phyloP scores from a whole-genome alignment of 2,113 vertebrate species.

The Alethe castanea region DNA sequence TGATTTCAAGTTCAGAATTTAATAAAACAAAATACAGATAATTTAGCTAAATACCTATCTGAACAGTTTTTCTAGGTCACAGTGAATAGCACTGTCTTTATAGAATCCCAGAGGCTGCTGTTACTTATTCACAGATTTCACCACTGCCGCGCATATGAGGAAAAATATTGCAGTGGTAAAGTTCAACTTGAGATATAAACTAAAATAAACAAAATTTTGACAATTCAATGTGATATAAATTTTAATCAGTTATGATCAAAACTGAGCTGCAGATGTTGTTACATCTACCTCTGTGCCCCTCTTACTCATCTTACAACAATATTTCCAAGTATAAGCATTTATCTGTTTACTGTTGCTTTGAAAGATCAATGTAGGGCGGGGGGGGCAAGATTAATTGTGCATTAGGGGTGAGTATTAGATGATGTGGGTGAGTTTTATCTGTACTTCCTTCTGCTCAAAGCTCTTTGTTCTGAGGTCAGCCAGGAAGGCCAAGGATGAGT shows the following conservation, averaged over 20 bases:
- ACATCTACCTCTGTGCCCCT: neutral
- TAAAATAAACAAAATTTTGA: neutral
- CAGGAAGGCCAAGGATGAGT: neutral
- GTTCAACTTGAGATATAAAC: neutral
- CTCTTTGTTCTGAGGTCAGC: conserved; percentile 17
- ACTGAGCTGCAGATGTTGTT: neutral
- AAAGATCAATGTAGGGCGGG: rapidly evolving
- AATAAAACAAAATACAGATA: neutral
- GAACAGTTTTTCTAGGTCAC: neutral
- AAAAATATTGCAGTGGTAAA: neutral
- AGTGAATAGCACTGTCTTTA: neutral
- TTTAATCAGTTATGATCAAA: neutral
- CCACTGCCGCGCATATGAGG: neutral
- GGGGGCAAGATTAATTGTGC: neutral
- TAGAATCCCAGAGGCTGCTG: neutral
- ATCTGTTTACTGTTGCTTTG: neutral
- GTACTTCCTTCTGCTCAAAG: neutral
- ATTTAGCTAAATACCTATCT: neutral
- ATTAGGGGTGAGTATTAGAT: neutral
- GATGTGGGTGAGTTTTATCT: neutral
- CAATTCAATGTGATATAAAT: neutral
- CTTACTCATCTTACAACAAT: neutral
- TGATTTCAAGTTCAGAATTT: neutral
- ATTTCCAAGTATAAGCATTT: neutral
- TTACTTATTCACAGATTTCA: neutral